These are phyloP conservation scores for Empis stercorea DNA, from an alignment of 2,888 invertebrate species.

Conservation along the genomic window DNA sequence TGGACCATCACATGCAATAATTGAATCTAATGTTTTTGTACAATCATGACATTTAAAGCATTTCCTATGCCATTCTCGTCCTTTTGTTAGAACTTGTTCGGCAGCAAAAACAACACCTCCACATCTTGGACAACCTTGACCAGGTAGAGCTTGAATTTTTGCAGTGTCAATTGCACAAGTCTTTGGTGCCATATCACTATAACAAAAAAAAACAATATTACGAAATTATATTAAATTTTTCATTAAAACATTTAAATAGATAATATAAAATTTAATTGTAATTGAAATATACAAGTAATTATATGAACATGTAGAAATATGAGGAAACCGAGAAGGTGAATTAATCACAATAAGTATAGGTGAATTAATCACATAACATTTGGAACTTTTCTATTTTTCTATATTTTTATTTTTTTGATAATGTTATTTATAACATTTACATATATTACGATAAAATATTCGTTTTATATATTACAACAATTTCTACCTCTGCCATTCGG, in stretches of 20 bases:
- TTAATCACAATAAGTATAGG: too few relatives aligned
- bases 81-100: conserved; percentile 84
- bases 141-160: conserved; percentile 64
- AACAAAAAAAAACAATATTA: not conserved
- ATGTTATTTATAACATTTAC: too few relatives aligned
- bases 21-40: conserved; percentile 86
- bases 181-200: conserved; percentile 59
- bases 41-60: conserved; percentile 90
- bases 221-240: too few relatives aligned
- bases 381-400: too few relatives aligned
- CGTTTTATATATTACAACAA: not conserved
- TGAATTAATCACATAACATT: too few relatives aligned
- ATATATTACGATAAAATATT: too few relatives aligned
- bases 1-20: conserved; percentile 90
- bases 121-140: conserved; percentile 80
- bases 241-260: too few relatives aligned
- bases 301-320: too few relatives aligned
- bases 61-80: conserved; percentile 84
- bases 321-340: too few relatives aligned
- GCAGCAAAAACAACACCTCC: conserved; percentile 88
- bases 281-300: too few relatives aligned
- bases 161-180: conserved; percentile 70
- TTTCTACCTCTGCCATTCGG: conserved; percentile 59
- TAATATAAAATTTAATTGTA: too few relatives aligned
- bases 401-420: too few relatives aligned